phyloP scores from a whole-genome alignment of 2,888 invertebrate genomes.

The Drosophila acutilabella region DNA sequence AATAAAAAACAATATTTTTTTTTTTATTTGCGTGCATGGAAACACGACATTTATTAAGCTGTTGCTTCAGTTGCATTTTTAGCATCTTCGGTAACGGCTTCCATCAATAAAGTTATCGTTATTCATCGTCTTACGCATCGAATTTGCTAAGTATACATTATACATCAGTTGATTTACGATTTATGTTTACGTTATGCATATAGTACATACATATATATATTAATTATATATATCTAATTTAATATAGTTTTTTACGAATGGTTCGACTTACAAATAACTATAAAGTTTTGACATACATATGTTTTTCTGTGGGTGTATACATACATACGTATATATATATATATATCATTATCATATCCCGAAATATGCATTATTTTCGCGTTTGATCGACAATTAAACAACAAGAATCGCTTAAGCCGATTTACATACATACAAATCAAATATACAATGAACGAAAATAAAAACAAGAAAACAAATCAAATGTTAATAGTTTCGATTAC shows the following conservation, averaged over 20 bases:
- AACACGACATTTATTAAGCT: slow-evolving; percentile 53
- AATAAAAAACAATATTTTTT: neutral
- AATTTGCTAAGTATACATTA: slow-evolving; percentile 70
- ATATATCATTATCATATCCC: slow-evolving; percentile 23
- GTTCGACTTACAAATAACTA: slow-evolving; percentile 41
- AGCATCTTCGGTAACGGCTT: slow-evolving; percentile 25
- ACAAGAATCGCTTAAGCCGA: slow-evolving; percentile 52
- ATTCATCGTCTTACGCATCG: slow-evolving; percentile 46
- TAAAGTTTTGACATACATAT: slow-evolving; percentile 44
- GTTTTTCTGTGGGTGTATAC: slow-evolving; percentile 7
- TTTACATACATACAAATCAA: slow-evolving; percentile 29
- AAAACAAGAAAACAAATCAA: slow-evolving; percentile 16
- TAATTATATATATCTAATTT: slow-evolving; percentile 44
- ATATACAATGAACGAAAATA: slow-evolving; percentile 14
- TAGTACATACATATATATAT: slow-evolving; percentile 39
- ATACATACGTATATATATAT: slow-evolving; percentile 20
- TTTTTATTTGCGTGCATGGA: slow-evolving; percentile 55
- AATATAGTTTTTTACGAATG: slow-evolving; percentile 51
- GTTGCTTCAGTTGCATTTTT: slow-evolving; percentile 24
- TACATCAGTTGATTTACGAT: slow-evolving; percentile 69
- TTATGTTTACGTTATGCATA: slow-evolving; percentile 23
- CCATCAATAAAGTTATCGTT: slow-evolving; percentile 27
- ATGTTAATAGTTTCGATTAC: slow-evolving; percentile 40
- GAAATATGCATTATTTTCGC: slow-evolving; percentile 28
- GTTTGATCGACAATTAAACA: slow-evolving; percentile 42